These are phyloP conservation scores for Leptopterna dolabrata DNA, from an alignment of 2,888 invertebrate genomes.

Conservation along the genomic window DNA sequence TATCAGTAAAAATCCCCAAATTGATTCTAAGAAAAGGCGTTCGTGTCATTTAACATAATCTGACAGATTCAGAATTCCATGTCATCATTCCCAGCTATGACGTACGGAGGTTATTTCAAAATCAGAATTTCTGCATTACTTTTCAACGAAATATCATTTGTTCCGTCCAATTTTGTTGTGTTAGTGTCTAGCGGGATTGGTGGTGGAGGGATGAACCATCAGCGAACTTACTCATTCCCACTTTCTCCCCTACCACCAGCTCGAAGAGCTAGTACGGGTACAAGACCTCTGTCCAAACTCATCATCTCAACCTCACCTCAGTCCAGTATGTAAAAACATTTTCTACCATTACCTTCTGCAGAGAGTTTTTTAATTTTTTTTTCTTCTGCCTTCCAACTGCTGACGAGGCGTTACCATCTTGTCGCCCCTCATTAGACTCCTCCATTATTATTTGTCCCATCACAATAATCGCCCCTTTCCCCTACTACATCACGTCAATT, in stretches of 20 bases:
- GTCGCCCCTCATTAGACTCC: neutral
- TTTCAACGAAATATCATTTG: neutral
- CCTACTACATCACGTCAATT: neutral
- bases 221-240: slow-evolving; percentile 64
- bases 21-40: too few species aligned
- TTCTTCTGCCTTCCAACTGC: neutral
- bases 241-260: slow-evolving; percentile 64
- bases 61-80: neutral
- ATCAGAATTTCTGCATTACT: neutral
- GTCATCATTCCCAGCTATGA: neutral
- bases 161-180: slow-evolving; percentile 17
- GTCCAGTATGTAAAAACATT: slow-evolving; percentile 65
- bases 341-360: neutral
- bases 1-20: too few species aligned
- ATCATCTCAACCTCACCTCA: slow-evolving; percentile 66
- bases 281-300: slow-evolving; percentile 63
- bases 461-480: neutral
- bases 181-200: slow-evolving; percentile 53
- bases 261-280: slow-evolving; percentile 63
- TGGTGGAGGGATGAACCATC: slow-evolving; percentile 63
- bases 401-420: neutral
- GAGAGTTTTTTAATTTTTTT: slow-evolving; percentile 25
- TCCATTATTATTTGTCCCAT: neutral
- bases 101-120: neutral
- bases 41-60: too few species aligned